A percentile compares a stretch with the other conserved stretches of the same genome.
phyloP scores from a whole-genome alignment of 2,113 vertebrate genomes.

The Centrocercus urophasianus region DNA sequence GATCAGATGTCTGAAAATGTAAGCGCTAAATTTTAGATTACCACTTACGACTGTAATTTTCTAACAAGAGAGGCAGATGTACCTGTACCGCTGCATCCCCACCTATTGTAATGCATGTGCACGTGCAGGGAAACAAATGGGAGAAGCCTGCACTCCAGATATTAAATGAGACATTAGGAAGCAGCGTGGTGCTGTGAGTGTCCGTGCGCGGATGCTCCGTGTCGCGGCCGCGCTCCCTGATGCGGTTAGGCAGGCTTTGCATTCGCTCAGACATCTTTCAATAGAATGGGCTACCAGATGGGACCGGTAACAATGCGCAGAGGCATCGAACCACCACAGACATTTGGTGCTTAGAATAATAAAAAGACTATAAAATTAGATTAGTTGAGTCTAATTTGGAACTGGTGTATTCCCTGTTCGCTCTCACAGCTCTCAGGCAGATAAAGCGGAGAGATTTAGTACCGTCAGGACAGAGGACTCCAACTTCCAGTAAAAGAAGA shows the following conservation, averaged over 20 bases:
- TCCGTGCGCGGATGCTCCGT: not conserved
- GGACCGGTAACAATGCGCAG: conserved; percentile 82
- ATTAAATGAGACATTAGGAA: conserved; percentile 76
- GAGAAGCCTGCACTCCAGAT: conserved; percentile 39
- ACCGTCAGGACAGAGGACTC: conserved; percentile 82
- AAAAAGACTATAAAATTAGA: conserved; percentile 96
- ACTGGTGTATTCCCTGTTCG: conserved; percentile 82
- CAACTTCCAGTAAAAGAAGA: conserved; percentile 93
- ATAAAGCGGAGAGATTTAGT: conserved; percentile 86
- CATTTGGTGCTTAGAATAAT: conserved; percentile 93
- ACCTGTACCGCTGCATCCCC: not conserved
- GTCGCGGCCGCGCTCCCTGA: conserved; percentile 17
- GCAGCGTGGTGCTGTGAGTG: conserved; percentile 59
- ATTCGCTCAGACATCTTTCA: conserved; percentile 79
- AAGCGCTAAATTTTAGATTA: conserved; percentile 14
- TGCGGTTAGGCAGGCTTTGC: conserved; percentile 73
- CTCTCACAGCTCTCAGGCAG: conserved; percentile 81
- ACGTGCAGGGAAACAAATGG: conserved; percentile 29
- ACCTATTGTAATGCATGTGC: not conserved
- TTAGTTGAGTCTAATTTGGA: conserved; percentile 88
- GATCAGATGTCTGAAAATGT: conserved; percentile 17
- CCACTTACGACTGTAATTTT: not conserved
- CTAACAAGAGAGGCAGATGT: conserved; percentile 19
- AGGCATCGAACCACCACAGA: conserved; percentile 89
- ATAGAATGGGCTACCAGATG: conserved; percentile 86